Conservation (phyloP, 2,888 invertebrate genomes). For the Slavum lentiscoides region DNA sequence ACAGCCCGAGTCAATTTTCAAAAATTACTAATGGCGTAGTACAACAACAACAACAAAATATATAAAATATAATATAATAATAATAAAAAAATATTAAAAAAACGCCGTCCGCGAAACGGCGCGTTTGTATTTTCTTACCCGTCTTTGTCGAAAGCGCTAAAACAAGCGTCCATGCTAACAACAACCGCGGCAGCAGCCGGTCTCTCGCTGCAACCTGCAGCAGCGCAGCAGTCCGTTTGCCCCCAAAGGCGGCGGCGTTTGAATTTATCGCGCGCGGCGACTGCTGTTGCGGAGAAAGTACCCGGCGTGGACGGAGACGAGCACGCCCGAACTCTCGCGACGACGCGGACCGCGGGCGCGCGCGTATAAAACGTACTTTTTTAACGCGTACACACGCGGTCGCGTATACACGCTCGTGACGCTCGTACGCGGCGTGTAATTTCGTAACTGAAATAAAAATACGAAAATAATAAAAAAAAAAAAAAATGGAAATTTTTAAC, state of each 20-base stretch:
- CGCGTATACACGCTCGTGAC: too few relatives aligned
- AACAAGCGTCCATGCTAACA: constrained; percentile 83
- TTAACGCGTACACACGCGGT: neutral
- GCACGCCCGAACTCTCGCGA: neutral
- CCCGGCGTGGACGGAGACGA: neutral
- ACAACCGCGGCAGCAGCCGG: too few relatives aligned
- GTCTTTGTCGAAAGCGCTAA: constrained; percentile 87
- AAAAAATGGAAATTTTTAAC: too few relatives aligned
- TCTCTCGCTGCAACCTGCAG: too few relatives aligned
- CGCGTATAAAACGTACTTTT: too few relatives aligned
- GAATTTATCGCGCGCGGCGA: neutral
- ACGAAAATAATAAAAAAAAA: too few relatives aligned
- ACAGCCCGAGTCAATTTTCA: too few relatives aligned
- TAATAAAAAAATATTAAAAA: too few relatives aligned
- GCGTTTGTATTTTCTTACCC: constrained; percentile 65
- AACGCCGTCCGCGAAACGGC: too few relatives aligned
- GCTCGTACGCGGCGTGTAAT: neutral
- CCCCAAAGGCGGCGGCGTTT: neutral
- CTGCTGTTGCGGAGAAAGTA: neutral
- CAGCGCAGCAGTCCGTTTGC: neutral
- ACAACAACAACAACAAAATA: too few relatives aligned
- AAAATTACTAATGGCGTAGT: too few relatives aligned
- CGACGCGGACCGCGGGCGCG: neutral
- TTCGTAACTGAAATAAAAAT: neutral
- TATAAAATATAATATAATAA: too few relatives aligned